These are phyloP conservation scores for Scaptomyza reducta DNA, from an alignment of 2,888 invertebrate genomes.

Conservation along the genomic window DNA sequence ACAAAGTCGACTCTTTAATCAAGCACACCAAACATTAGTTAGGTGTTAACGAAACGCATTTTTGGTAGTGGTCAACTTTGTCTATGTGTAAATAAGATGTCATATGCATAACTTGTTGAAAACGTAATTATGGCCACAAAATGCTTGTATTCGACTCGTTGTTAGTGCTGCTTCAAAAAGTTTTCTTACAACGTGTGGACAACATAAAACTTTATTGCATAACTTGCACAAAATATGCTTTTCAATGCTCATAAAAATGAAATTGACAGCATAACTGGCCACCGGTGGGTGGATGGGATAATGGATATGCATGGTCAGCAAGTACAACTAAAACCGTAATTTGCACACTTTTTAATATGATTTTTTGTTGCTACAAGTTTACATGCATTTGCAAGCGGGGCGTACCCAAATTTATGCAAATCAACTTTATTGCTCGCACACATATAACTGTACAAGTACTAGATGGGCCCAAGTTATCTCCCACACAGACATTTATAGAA, in stretches of 20 bases:
- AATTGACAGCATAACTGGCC: conserved; percentile 35
- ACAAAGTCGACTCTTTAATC: conserved; percentile 39
- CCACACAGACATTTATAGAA: conserved; percentile 31
- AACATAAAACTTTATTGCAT: conserved; percentile 72
- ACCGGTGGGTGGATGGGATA: neutral
- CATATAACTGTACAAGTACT: conserved; percentile 21
- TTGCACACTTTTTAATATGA: conserved; percentile 64
- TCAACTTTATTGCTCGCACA: conserved; percentile 63
- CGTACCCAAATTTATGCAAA: conserved; percentile 76
- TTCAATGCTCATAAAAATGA: conserved; percentile 58
- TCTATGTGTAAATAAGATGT: conserved; percentile 12
- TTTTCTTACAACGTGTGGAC: conserved; percentile 52
- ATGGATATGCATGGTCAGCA: conserved; percentile 25
- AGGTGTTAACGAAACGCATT: conserved; percentile 63
- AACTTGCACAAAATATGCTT: conserved; percentile 66
- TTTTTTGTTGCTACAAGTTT: conserved; percentile 19
- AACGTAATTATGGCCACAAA: conserved; percentile 24
- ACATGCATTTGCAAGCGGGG: conserved; percentile 43
- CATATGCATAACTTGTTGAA: conserved; percentile 39
- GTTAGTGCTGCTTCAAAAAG: conserved; percentile 30
- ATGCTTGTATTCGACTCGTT: conserved; percentile 26
- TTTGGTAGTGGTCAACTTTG: conserved; percentile 30
- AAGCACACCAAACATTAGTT: conserved; percentile 27
- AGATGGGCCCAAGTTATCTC: conserved; percentile 19
- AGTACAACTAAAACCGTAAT: conserved; percentile 49